Evolutionary conservation across 2,113 vertebrate species (phyloP), one percentile per base, ranked within the genome.

Genomic region (Tonatia bakeri): DNA sequence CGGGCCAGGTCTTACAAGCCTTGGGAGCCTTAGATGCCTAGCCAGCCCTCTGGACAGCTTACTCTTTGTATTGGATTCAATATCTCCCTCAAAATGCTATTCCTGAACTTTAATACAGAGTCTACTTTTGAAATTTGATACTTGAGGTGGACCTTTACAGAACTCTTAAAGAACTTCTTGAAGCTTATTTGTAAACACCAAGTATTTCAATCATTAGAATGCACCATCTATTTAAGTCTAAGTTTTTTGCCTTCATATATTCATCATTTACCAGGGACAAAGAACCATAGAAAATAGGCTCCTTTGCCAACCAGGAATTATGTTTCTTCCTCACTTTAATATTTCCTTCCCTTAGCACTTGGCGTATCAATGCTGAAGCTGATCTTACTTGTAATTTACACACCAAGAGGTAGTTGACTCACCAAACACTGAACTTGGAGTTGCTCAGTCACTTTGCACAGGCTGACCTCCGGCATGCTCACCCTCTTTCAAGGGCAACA

Each of bases 111-210:
- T 69, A 85, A 92, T 76, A 81, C 36, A 38, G 8, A 33, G 40
- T 33, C 83, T 85, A 65, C 77, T 93, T 84, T 73, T 82, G 65
- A 93, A 94, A 85, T 45, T 67, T 81, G 52, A 76, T n/a, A 86
- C 83, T 94, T 36, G 13, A 86, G 56, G 33, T 61, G 91, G 38
- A 26, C 26, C 56, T 84, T 92, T 81, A 31, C 50, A 80, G 70
- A 95, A 90, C 45, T 59, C 64, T 86, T 80, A 45, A 93, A 94
- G 54, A 87, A 91, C 33, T 67, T 54, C n/a, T 52, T 67, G 43
- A 75, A n/a, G 19, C 50, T 89, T 87, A 73, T 47, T 67, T 38
- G 38, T 47, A 91, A 88, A 54, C 19, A 36, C 1, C 43, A 88
- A 85, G n/a, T 84, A 91, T 4, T 70, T 77, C 73, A 52, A 1